These are phyloP conservation scores for Vandiemenella viatica DNA, from an alignment of 2,888 invertebrate genomes.

Conservation along the genomic window DNA sequence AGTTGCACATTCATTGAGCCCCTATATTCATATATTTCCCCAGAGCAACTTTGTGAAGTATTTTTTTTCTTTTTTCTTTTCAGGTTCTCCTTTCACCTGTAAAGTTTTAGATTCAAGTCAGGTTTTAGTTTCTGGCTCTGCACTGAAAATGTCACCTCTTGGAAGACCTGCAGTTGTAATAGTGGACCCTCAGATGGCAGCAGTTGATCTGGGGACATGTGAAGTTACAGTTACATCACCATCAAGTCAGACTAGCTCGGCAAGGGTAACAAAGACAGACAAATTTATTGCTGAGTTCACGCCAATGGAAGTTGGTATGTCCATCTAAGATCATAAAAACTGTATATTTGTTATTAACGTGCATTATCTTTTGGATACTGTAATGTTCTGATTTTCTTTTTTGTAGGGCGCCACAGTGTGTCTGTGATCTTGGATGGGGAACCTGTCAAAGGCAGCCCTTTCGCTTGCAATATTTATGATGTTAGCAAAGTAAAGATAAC, in stretches of 20 bases:
- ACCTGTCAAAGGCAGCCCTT: slow-evolving; percentile 80
- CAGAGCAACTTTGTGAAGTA: no score
- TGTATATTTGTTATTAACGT: no score
- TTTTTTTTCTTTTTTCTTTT: slow-evolving; percentile 18
- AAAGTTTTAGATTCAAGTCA: slow-evolving; percentile 55
- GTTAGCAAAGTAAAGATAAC: slow-evolving; percentile 43
- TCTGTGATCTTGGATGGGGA: slow-evolving; percentile 69
- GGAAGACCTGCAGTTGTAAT: slow-evolving; percentile 44
- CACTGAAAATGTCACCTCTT: slow-evolving; percentile 52
- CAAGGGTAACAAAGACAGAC: slow-evolving; percentile 44
- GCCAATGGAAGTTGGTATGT: slow-evolving; percentile 35
- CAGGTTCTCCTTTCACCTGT: slow-evolving; percentile 89
- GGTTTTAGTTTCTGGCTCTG: slow-evolving; percentile 47
- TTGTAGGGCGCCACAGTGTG: slow-evolving; percentile 60
- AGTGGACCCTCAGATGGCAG: slow-evolving; percentile 36
- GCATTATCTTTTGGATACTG: neutral
- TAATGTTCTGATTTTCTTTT: neutral
- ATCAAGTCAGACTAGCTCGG: slow-evolving; percentile 62
- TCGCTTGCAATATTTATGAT: slow-evolving; percentile 88
- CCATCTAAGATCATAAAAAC: neutral
- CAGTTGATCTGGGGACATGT: slow-evolving; percentile 19
- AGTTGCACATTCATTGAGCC: no score
- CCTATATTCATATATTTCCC: no score
- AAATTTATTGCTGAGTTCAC: slow-evolving; percentile 46
- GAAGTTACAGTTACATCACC: slow-evolving; percentile 61